These are phyloP conservation scores for Eidolon helvum DNA, from an alignment of 2,113 vertebrate species.

Conservation along the genomic window DNA sequence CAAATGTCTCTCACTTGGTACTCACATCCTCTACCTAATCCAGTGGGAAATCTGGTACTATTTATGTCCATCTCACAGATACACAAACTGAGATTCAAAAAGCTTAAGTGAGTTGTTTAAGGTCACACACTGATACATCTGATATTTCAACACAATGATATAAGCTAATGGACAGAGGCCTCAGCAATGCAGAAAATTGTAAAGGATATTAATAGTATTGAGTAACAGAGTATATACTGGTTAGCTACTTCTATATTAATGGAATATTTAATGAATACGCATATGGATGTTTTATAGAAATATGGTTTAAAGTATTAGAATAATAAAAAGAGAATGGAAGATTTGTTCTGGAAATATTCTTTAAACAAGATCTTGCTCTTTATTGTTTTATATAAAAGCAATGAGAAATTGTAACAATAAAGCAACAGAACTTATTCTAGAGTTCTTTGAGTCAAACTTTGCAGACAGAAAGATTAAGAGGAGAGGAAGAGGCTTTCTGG, in stretches of 20 bases:
- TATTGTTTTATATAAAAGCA: neutral
- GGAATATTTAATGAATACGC: constrained; percentile 55
- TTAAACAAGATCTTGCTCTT: constrained; percentile 30
- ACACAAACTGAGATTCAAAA: constrained; percentile 29
- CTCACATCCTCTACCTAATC: neutral
- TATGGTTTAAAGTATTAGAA: neutral
- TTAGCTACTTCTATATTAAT: constrained; percentile 41
- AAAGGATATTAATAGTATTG: neutral
- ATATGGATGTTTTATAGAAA: constrained; percentile 40
- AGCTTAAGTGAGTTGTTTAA: neutral
- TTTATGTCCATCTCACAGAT: neutral
- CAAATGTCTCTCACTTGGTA: neutral
- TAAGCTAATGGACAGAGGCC: neutral
- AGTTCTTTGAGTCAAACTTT: neutral
- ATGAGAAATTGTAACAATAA: neutral
- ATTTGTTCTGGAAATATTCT: constrained; percentile 31
- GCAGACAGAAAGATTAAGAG: neutral
- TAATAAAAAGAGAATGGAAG: neutral
- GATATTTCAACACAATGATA: neutral
- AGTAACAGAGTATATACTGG: neutral
- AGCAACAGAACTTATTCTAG: neutral
- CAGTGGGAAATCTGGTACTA: neutral
- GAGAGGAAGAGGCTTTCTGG: neutral
- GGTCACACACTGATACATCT: neutral
- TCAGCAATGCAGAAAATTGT: neutral